Percentiles rank a stretch among this genome's conserved stretches.
phyloP scores from a whole-genome alignment of 2,888 invertebrate species.

The Melanargia galathea region DNA sequence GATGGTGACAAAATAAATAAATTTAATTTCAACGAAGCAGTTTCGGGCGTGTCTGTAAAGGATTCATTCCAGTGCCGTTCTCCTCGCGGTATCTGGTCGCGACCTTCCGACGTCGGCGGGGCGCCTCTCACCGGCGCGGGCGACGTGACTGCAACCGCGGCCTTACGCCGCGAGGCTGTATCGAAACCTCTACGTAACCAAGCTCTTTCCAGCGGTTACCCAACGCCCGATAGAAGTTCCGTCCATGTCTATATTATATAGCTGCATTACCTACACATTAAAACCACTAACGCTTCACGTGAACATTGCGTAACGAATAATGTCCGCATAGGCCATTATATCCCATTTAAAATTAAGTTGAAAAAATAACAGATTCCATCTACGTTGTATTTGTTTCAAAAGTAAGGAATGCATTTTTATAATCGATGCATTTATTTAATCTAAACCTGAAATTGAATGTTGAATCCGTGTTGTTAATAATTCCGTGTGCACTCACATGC shows the following conservation, averaged over 20 bases:
- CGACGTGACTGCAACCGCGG: conserved; percentile 81
- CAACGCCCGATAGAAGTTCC: conserved; percentile 76
- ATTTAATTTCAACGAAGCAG: conserved; percentile 6
- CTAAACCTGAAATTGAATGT: conserved; percentile 9
- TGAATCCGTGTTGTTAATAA: neutral
- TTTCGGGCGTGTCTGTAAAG: conserved; percentile 66
- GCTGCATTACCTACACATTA: conserved; percentile 54
- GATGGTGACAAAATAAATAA: neutral
- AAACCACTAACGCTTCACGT: conserved; percentile 73
- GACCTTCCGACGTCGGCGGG: conserved; percentile 79
- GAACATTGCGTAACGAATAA: conserved; percentile 73
- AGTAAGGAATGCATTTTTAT: neutral
- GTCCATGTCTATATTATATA: conserved; percentile 63
- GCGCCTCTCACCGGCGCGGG: conserved; percentile 78
- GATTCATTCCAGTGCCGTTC: conserved; percentile 78
- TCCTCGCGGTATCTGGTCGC: conserved; percentile 70
- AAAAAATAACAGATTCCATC: neutral
- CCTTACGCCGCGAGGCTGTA: conserved; percentile 81
- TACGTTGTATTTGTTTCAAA: neutral
- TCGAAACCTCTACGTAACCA: conserved; percentile 80
- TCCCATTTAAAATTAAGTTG: neutral
- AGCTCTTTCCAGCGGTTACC: conserved; percentile 79
- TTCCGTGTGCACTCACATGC: conserved; percentile 3
- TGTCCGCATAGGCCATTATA: conserved; percentile 45
- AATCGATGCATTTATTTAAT: conserved; percentile 10